Base-by-base conservation (phyloP, 2,113 vertebrate genomes). In the Sitta europaea region DNA sequence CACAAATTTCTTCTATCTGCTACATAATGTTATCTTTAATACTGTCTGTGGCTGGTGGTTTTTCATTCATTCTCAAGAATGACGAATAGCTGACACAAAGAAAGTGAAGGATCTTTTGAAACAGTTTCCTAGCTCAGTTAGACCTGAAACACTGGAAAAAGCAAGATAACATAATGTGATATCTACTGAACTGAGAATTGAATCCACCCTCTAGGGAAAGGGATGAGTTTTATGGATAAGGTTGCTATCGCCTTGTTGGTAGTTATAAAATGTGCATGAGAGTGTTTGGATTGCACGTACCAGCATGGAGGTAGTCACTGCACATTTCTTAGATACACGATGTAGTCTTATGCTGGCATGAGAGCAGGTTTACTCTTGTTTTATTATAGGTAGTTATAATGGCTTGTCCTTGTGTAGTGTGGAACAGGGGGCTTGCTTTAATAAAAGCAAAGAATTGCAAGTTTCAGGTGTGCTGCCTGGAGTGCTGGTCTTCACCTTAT, bases 381-480 rank as follows among this genome's bases (percentile, higher is more conserved):
- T 47, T 85, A 45, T 24, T 13, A 0, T 4, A 47, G 9, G 1
- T 36, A 3, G 53, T 22, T 47, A 16, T 53, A 42, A 27, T 8
- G 48, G 1, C 22, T 54, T 23, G 20, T 68, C 25, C 53, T 40
- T 57, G 20, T 42, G 33, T 15, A 6, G 1, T 19, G 24, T 42
- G 38, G 51, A 76, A 24, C n/a, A 12, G 20, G 11, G 20, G 1
- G 1, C 29, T 63, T 77, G 22, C 15, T 59, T 42, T 54, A 66
- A 38, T 9, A 38, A 28, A 71, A 74, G 28, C 28, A 35, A 77
- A 78, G 38, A 93, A 10, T 10, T 73, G 19, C 17, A 53, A 24
- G 33, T 48, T n/a, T 80, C 2, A 3, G 17, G 18, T 74, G 11
- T 80, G 22, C 53, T 94, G 36, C 45, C 31, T 54, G 20, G 29